phyloP scores from a whole-genome alignment of 1,140 invertebrate species.

The Belonocnema kinseyi region DNA sequence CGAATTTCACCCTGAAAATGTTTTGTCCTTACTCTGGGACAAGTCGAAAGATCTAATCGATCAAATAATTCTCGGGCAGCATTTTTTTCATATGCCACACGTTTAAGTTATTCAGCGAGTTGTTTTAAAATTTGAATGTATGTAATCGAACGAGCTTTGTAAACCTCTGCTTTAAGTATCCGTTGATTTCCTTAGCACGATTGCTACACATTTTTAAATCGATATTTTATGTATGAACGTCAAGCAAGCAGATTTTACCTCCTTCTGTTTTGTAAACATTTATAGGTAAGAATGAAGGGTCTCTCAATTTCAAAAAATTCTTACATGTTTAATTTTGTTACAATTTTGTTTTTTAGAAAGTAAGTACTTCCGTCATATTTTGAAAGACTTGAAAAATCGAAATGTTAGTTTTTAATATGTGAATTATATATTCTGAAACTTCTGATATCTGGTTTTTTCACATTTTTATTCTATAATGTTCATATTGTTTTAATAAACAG shows the following conservation, averaged over 20 bases:
- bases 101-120: background rate
- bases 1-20: background rate
- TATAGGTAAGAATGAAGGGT: no score
- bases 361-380: no score
- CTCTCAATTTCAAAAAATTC: no score
- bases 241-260: background rate
- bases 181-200: background rate
- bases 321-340: no score
- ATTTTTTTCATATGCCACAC: background rate
- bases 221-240: background rate
- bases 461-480: no score
- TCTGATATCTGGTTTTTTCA: no score
- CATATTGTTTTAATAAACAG: no score
- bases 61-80: background rate
- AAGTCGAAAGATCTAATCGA: slow-evolving; percentile 5
- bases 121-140: background rate
- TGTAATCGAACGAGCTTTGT: background rate
- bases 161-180: background rate
- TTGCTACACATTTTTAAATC: background rate
- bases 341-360: no score
- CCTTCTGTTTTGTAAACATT: background rate
- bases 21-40: background rate
- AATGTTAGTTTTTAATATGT: no score
- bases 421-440: no score
- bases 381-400: no score